A percentile compares a stretch with the other conserved stretches of the same genome.
phyloP scores from a whole-genome alignment of 2,797 vertebrate species.

The Pristis pectinata region DNA sequence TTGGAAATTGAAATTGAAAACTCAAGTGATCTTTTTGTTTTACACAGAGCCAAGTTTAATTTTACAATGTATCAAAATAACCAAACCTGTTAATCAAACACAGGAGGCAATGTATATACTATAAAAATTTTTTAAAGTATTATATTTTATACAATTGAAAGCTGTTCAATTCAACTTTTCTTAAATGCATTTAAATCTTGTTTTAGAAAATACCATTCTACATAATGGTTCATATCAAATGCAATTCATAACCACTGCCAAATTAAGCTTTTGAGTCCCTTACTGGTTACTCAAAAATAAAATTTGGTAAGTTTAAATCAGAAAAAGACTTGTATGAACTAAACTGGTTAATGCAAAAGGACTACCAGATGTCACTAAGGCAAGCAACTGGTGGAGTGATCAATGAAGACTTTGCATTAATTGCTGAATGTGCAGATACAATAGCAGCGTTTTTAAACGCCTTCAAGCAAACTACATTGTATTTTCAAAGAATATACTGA shows the following conservation, averaged over 20 bases:
- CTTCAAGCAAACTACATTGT: not conserved
- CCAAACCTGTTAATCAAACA: not conserved
- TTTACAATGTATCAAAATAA: constrained; percentile 6
- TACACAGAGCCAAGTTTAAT: not conserved
- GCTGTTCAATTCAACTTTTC: not conserved
- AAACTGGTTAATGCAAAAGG: constrained; percentile 68
- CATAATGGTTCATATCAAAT: not conserved
- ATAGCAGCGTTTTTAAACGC: constrained; percentile 52
- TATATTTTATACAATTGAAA: too few relatives aligned
- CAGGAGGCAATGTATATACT: not conserved
- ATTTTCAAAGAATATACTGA: not conserved
- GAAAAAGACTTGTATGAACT: constrained; percentile 65
- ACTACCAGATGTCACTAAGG: constrained; percentile 94
- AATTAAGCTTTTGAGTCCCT: not conserved
- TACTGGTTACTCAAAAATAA: not conserved
- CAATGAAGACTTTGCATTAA: constrained; percentile 72
- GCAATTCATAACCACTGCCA: not conserved
- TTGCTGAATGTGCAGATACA: constrained; percentile 72
- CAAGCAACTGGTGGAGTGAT: constrained; percentile 80
- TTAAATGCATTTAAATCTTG: not conserved
- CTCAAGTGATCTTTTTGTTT: not conserved
- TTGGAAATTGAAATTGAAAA: not conserved
- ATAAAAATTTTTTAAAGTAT: not conserved
- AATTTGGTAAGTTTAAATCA: constrained; percentile 45
- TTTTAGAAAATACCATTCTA: not conserved